phyloP scores from a whole-genome alignment of 2,888 invertebrate genomes.

The Mythimna impura region DNA sequence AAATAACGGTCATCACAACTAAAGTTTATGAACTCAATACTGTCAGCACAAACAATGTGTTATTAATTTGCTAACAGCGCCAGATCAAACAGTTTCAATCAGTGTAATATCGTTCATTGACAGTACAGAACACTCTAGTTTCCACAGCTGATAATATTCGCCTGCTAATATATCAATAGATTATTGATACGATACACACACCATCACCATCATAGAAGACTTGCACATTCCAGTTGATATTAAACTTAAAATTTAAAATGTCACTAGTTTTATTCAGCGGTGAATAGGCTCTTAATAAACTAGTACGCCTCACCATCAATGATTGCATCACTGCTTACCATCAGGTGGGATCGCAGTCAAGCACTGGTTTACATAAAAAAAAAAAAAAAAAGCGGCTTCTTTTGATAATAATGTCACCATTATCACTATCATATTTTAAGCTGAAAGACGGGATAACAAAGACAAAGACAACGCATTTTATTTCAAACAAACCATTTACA shows the following conservation, averaged over 20 bases:
- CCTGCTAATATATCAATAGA: constrained; percentile 13
- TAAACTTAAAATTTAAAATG: neutral
- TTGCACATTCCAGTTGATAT: neutral
- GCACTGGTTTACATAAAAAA: no score
- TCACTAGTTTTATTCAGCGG: neutral
- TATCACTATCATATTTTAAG: no score
- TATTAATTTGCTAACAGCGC: neutral
- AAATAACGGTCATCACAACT: neutral
- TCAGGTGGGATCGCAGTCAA: no score
- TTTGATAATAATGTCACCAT: no score
- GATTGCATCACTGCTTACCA: no score
- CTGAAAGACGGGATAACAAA: no score
- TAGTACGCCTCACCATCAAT: no score
- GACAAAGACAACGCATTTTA: no score
- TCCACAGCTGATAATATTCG: constrained; percentile 10
- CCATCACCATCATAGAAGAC: neutral
- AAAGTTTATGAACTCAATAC: neutral
- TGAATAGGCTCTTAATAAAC: no score
- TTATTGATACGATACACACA: constrained; percentile 13
- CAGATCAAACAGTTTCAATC: constrained; percentile 20
- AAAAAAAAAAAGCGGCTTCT: no score
- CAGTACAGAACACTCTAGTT: constrained; percentile 1
- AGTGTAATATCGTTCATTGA: constrained; percentile 16
- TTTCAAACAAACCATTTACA: no score
- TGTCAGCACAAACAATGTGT: neutral